phyloP scores from a whole-genome alignment of 2,888 invertebrate genomes.

The Miltochrista miniata region DNA sequence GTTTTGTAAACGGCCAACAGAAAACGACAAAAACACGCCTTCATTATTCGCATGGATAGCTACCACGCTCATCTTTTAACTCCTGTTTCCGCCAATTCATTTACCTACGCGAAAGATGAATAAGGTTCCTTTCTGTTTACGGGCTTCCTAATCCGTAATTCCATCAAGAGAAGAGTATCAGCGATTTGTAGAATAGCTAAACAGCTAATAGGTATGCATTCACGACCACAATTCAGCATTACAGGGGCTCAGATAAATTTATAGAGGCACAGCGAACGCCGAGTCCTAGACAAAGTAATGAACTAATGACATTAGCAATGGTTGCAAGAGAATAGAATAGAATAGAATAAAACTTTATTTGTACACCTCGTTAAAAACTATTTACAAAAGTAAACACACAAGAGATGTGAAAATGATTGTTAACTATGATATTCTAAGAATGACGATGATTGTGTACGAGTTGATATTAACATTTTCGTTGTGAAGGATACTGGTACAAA shows the following conservation, averaged over 20 bases:
- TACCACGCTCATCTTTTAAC: conserved; percentile 31
- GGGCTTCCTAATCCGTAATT: conserved; percentile 41
- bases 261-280: conserved; percentile 57
- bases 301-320: conserved; percentile 78
- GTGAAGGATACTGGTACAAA: no score
- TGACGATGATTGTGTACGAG: conserved; percentile 45
- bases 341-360: no score
- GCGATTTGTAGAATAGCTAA: conserved; percentile 48
- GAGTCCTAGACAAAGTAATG: conserved; percentile 72
- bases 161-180: conserved; percentile 49
- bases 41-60: conserved; percentile 41
- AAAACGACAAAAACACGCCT: conserved; percentile 50
- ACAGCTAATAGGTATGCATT: conserved; percentile 59
- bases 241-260: conserved; percentile 69
- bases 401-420: no score
- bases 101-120: conserved; percentile 14
- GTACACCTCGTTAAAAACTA: no score
- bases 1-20: conserved; percentile 52
- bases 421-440: conserved; percentile 50
- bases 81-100: conserved; percentile 17
- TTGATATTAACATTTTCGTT: no score
- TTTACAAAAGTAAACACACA: no score
- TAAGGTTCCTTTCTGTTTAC: conserved; percentile 33
- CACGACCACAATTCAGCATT: conserved; percentile 60
- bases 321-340: conserved; percentile 54